Evolutionary conservation across 2,888 invertebrate species (phyloP), one percentile per base, ranked within the genome.

Genomic region (Troilus luridus): DNA sequence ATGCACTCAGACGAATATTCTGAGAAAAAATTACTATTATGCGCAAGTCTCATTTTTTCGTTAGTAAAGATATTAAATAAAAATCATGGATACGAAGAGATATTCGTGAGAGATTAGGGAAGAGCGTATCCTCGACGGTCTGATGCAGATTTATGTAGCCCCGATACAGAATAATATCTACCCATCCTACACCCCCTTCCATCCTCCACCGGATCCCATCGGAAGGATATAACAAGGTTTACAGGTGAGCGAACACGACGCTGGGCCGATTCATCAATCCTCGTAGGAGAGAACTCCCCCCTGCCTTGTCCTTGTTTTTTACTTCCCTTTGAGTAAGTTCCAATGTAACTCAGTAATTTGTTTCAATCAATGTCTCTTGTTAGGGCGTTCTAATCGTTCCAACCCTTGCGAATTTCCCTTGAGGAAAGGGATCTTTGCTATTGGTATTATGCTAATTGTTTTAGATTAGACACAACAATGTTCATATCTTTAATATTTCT

Each of bases 301-400:
- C 41, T 77, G 41, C 41, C 72, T 77, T 41, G 72, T 14, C 7
- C 27, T 77, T 77, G 27, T 77, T 77, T 77, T 77, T 77, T 77
- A 77, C 72, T 77, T 77, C 72, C 72, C 72, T 77, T 77, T 77
- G 72, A 77, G 72, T 77, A 77, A 77, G 72, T 77, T 77, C 72
- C 27, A 77, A 77, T 77, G 72, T 77, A 77, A 77, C 17, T 41
- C 7, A 27, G 72, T 77, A 77, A 77, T 77, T 77, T 77, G 72
- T 77, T 77, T 41, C 72, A 77, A 77, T 77, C 72, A 77, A 77
- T 77, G 72, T 77, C 72, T 19, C 27, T 77, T 77, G 27, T 77
- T 77, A 77, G 41, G 72, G 72, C 17, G 72, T 8, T 77, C 41
- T 77, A 77, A 77, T 77, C 72, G 27, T 41, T 41, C 17, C 27